A percentile compares a stretch with the other conserved stretches of the same genome.
Evolutionary conservation across 2,888 invertebrate genomes (phyloP).

Genomic region (Lasioglossum leucozonium): DNA sequence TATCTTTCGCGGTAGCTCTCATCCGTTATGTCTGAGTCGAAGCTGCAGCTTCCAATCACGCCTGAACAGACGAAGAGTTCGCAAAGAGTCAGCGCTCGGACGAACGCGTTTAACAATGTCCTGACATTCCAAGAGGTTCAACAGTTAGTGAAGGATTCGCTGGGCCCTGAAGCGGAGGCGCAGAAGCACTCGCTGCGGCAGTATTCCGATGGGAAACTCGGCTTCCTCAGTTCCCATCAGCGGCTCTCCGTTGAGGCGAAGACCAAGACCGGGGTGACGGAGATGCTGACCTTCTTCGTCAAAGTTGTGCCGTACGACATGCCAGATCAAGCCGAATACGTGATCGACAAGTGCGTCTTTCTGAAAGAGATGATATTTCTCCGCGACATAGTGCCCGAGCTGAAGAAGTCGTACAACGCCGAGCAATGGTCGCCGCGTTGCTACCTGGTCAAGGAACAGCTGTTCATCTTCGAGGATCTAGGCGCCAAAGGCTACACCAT

Average conservation of each 20-base stretch:
- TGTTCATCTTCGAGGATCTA: slow-evolving; percentile 84
- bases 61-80: not conserved
- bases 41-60: not conserved
- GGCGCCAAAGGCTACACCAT: slow-evolving; percentile 74
- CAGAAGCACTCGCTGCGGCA: slow-evolving; percentile 66
- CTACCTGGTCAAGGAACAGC: slow-evolving; percentile 76
- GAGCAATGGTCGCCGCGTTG: slow-evolving; percentile 79
- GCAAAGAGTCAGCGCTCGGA: not conserved
- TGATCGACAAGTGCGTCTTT: slow-evolving; percentile 85
- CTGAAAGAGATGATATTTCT: slow-evolving; percentile 85
- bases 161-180: slow-evolving; percentile 56
- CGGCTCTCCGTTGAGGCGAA: slow-evolving; percentile 65
- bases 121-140: slow-evolving; percentile 64
- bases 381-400: slow-evolving; percentile 82
- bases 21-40: slow-evolving; percentile 28
- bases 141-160: slow-evolving; percentile 49
- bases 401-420: slow-evolving; percentile 76
- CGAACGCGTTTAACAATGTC: slow-evolving; percentile 30
- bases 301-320: slow-evolving; percentile 87
- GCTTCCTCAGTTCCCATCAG: slow-evolving; percentile 76
- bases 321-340: slow-evolving; percentile 85
- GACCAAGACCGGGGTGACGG: slow-evolving; percentile 25
- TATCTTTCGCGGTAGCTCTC: not conserved
- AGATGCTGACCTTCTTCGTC: slow-evolving; percentile 85
- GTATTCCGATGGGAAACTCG: slow-evolving; percentile 76